Evolutionary conservation across 2,113 vertebrate species (phyloP).

Genomic region (Terrapene triunguis): DNA sequence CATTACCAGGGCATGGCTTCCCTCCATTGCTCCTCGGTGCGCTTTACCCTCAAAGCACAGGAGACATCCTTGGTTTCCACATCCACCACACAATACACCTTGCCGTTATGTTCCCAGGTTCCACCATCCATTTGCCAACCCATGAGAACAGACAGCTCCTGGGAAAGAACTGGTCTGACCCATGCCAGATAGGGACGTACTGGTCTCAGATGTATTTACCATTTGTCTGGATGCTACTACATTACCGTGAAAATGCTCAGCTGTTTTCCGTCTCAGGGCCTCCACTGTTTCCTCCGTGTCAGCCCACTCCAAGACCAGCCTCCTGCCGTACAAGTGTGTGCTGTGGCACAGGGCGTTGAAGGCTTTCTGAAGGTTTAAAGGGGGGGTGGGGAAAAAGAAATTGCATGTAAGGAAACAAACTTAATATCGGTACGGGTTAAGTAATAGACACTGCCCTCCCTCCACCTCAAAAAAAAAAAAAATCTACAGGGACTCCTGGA

Average conservation of each 20-base stretch:
- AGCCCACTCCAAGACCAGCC: conserved; percentile 97
- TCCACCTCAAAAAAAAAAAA: neutral
- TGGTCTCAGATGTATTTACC: neutral
- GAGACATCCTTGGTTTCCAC: neutral
- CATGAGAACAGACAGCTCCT: accelerated
- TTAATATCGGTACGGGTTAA: neutral
- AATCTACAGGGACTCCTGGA: neutral
- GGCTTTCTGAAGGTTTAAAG: conserved; percentile 84
- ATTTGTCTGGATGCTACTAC: neutral
- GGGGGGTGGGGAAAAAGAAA: neutral
- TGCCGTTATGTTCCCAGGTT: neutral
- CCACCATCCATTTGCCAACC: neutral
- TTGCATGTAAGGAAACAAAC: neutral
- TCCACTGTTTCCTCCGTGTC: conserved; percentile 91
- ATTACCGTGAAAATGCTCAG: conserved; percentile 92
- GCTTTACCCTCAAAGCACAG: neutral
- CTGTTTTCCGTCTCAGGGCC: conserved; percentile 89
- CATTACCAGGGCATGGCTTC: neutral
- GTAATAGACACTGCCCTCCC: no score
- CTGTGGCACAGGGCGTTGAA: conserved; percentile 95
- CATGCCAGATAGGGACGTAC: neutral
- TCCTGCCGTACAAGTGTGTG: conserved; percentile 95
- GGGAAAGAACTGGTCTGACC: neutral
- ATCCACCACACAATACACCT: neutral
- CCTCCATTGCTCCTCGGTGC: neutral